Base-by-base conservation (phyloP, 2,797 vertebrate genomes). In the Siniperca scherzeri region DNA sequence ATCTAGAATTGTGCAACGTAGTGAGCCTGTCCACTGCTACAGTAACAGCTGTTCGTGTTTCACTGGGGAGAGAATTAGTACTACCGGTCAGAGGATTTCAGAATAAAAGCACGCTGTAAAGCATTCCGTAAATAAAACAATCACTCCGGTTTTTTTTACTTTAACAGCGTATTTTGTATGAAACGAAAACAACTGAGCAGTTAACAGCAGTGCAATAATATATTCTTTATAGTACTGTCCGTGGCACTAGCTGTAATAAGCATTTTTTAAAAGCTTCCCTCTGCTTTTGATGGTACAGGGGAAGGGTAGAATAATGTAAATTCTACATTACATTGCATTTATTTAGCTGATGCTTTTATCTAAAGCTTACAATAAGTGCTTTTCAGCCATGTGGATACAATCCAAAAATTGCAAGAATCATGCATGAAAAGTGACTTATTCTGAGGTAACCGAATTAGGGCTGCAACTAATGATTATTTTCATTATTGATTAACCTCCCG, bases 121-220 rank as follows among this genome's bases (percentile, higher is more conserved):
- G 21, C 21, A 52, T 10, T 22, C 50, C 9, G 21, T 22, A 52
- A 85, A 74, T 78, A 81, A 85, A 77, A 59, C 19, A 59, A 21
- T 5, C 4, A 1, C 2, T n/a, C n/a, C n/a, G n/a, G 10, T 21
- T n/a, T 1, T 3, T n/a, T 50, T 19, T 27, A 40, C 7, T 14
- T n/a, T 3, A 42, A 44, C n/a, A 6, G 11, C 25, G 9, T 57
- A 25, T 70, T 53, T 69, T 42, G 10, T 14, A 36, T 48, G 59
- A 6, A 33, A 42, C 7, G 1, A 11, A 30, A 44, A 46, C 12
- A 17, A 48, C 1, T 25, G 30, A 60, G 42, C 64, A 38, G 16
- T 14, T n/a, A 9, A 33, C 25, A 59, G 6, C 46, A 50, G n/a
- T 66, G n/a, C 19, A 11, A 17, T 11, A 53, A 53, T 5, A 53